These are phyloP conservation scores for Passerina amoena DNA, from an alignment of 2,113 vertebrate genomes.

Conservation along the genomic window DNA sequence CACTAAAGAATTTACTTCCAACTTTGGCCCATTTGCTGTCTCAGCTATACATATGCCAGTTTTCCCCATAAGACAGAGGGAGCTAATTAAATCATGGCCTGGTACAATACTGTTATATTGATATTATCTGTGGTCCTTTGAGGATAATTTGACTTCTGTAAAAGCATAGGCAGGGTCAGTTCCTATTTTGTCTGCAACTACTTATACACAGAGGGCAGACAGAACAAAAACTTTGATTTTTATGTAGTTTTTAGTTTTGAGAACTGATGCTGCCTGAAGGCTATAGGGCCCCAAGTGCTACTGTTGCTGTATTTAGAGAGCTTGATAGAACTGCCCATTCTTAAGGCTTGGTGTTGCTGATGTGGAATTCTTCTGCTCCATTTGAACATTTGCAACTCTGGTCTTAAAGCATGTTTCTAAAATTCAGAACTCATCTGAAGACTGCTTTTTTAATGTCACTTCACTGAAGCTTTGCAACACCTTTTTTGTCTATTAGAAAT, in stretches of 20 bases:
- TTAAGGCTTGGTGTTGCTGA: background rate
- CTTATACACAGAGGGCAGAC: background rate
- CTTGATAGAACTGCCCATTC: background rate
- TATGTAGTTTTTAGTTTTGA: background rate
- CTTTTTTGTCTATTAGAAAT: background rate
- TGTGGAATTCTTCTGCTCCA: background rate
- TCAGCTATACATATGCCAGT: background rate
- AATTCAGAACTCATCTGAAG: background rate
- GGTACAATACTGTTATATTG: background rate
- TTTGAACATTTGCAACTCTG: background rate
- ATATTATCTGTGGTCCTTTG: background rate
- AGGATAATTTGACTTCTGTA: background rate
- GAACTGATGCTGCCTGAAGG: background rate
- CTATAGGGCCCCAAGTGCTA: background rate
- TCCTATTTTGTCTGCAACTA: background rate
- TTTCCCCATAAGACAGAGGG: background rate
- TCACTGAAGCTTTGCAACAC: background rate
- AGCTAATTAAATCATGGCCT: background rate
- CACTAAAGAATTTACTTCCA: background rate
- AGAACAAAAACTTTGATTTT: background rate
- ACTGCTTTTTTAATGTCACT: background rate
- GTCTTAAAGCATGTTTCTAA: background rate
- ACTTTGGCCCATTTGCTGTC: background rate
- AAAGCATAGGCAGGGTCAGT: background rate
- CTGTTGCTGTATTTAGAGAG: background rate